Evolutionary conservation across 2,888 invertebrate species (phyloP), one percentile per base, ranked within the genome.

Genomic region (Nebria salina): DNA sequence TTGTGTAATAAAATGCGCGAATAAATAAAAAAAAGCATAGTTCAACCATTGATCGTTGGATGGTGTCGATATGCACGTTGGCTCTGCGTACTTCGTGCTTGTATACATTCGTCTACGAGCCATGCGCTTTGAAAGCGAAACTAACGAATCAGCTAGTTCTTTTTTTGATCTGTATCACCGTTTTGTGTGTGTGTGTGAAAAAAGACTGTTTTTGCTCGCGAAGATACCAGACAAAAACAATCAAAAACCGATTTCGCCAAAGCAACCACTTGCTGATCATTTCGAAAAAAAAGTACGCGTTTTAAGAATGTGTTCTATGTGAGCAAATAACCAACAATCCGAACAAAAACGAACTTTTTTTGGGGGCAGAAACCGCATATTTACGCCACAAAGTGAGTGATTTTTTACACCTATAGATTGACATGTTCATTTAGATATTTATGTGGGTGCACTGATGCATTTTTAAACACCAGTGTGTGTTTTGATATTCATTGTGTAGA

Each of bases 71-170:
- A 26, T 15, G 20, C 34, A 25, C 72, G 41, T 73, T 76, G 81
- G 81, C 81, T 76, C 81, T 76, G 8, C 8, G 54, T 54, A 54
- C 76, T 66, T 73, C 34, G 5, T 34, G 76, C 76, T 73, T 73
- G 76, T 65, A 26, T 64, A 76, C 65, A 41, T 68, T 20, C 26
- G 68, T 68, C 8, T 8, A 66, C 34, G 41, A 65, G 72, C 76
- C 76, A 81, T 81, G 81, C 81, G 81, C 81, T 77, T 70, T 74
- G 68, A 79, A 79, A 79, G 79, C 73, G 76, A 81, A 79, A 75
- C 80, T 15, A 70, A 75, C 80, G 78, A 78, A 81, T 81, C 81
- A 76, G 65, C 65, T 73, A 81, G 76, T 76, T 76, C 73, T 81
- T 76, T 81, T 54, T 81, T 81, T 81, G 80, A 75, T 78, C 78